A percentile compares a stretch with the other conserved stretches of the same genome.
Evolutionary conservation across 1,140 invertebrate genomes (phyloP).

Genomic region (Sycobia sp.): DNA sequence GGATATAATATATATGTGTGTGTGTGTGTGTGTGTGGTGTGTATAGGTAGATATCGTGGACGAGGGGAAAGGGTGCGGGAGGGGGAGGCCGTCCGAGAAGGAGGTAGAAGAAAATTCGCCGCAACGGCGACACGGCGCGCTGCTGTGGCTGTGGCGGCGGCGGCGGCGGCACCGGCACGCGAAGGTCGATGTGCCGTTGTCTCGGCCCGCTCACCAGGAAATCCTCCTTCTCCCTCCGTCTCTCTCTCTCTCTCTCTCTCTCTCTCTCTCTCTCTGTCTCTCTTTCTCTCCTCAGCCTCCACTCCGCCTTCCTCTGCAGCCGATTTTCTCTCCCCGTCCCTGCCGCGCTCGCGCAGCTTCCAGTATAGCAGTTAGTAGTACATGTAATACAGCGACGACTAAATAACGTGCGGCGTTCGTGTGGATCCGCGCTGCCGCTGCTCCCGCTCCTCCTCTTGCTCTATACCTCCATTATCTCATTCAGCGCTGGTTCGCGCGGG

Average conservation of each 20-base stretch:
- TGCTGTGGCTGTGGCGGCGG: not conserved
- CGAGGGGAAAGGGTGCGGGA: slow-evolving; percentile 3
- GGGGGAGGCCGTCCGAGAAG: not conserved
- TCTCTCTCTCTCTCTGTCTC: not conserved
- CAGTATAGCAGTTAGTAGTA: too few relatives aligned
- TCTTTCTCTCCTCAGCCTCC: too few relatives aligned
- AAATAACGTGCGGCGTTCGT: slow-evolving; percentile 24
- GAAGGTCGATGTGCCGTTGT: slow-evolving; percentile 49
- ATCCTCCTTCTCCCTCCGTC: slow-evolving; percentile 37
- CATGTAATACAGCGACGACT: too few relatives aligned
- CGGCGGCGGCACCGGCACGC: slow-evolving; percentile 26
- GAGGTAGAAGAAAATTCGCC: slow-evolving; percentile 4
- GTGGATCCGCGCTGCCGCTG: slow-evolving; percentile 5
- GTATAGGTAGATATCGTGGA: too few relatives aligned
- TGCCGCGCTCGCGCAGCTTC: slow-evolving; percentile 8
- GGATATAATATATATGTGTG: too few relatives aligned
- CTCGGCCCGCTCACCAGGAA: slow-evolving; percentile 36
- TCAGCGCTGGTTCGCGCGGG: slow-evolving; percentile 5
- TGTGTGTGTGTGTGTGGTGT: too few relatives aligned
- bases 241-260: not conserved
- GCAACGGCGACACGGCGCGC: not conserved
- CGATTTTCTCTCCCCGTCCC: not conserved
- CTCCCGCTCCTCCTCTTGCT: too few relatives aligned
- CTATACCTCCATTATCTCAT: slow-evolving; percentile 31
- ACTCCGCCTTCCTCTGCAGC: too few relatives aligned